Conservation (phyloP, 1,140 invertebrate species). For the Gryon sp. region DNA sequence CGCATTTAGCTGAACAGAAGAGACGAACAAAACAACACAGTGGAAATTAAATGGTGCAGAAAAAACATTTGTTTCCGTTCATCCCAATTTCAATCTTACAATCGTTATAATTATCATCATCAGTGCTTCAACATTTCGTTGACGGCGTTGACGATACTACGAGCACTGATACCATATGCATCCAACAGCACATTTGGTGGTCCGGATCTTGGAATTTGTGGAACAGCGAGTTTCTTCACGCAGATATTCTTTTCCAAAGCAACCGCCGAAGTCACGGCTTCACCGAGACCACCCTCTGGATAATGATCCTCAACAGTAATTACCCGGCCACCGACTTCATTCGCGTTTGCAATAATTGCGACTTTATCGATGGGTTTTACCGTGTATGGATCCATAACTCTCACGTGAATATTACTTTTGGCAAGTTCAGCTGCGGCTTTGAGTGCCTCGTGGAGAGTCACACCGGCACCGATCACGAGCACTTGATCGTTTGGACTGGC, state of each 20-base stretch:
- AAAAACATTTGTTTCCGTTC: slow-evolving; percentile 42
- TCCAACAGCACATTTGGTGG: slow-evolving; percentile 91
- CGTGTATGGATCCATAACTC: slow-evolving; percentile 96
- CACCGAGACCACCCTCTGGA: slow-evolving; percentile 95
- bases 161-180: slow-evolving; percentile 92
- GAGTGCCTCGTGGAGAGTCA: slow-evolving; percentile 95
- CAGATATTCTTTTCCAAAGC: slow-evolving; percentile 85
- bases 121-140: slow-evolving; percentile 83
- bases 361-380: slow-evolving; percentile 95
- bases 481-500: slow-evolving; percentile 88
- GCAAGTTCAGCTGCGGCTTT: slow-evolving; percentile 90
- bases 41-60: slow-evolving; percentile 27
- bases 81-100: no score
- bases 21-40: slow-evolving; percentile 26
- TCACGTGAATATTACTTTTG: slow-evolving; percentile 84
- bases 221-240: slow-evolving; percentile 93
- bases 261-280: slow-evolving; percentile 93
- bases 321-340: slow-evolving; percentile 88
- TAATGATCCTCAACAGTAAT: slow-evolving; percentile 99
- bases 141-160: slow-evolving; percentile 87
- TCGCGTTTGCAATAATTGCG: slow-evolving; percentile 88
- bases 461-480: slow-evolving; percentile 93
- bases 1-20: not conserved
- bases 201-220: slow-evolving; percentile 93
- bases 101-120: no score